Base-by-base conservation (phyloP, 2,113 vertebrate genomes). In the Empidonax alnorum region DNA sequence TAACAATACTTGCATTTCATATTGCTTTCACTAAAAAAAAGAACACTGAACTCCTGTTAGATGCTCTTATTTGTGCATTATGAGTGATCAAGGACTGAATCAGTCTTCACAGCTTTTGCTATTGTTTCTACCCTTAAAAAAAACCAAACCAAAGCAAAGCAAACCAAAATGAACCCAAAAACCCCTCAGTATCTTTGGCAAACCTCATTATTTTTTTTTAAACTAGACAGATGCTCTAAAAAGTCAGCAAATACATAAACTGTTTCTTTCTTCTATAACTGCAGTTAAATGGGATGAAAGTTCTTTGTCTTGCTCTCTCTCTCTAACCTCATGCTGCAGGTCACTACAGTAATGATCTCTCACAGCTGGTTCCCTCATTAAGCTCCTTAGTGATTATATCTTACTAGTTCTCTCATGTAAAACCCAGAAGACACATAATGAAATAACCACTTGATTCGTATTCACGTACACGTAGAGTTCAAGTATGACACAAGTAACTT, bases 301-400 rank as follows among this genome's bases (percentile, higher is more conserved):
- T 86, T 90, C 65, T 94, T 96, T 95, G 44, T 84, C 80, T 84
- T 71, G 30, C 39, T 63, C 65, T 41, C 44, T 90, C n/a, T 93
- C 55, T 80, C 61, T 86, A 87, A 94, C 93, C 87, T 87, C 73
- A 31, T 81, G 81, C 84, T 78, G 47, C 39, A 95, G 91, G 87
- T 96, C 89, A 95, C 87, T 81, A 63, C 33, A 63, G 33, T 94
- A 96, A 96, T 91, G 95, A 94, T 94, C 61, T 91, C 74, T 84
- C 92, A 93, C 87, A 95, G 89, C 87, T 87, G 69, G 89, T 58
- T 84, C 35, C 84, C 90, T 93, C 90, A 89, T 95, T 93, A 95
- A 84, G 77, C 27, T 89, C 19, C 84, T 91, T 75, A 68, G 87
- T 78, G 61, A 91, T 95, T 87, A 78, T 56, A 84, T 87, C 52